Percentiles rank a stretch among this genome's conserved stretches.
phyloP scores from a whole-genome alignment of 2,113 vertebrate genomes.

The Elaphurus davidianus region DNA sequence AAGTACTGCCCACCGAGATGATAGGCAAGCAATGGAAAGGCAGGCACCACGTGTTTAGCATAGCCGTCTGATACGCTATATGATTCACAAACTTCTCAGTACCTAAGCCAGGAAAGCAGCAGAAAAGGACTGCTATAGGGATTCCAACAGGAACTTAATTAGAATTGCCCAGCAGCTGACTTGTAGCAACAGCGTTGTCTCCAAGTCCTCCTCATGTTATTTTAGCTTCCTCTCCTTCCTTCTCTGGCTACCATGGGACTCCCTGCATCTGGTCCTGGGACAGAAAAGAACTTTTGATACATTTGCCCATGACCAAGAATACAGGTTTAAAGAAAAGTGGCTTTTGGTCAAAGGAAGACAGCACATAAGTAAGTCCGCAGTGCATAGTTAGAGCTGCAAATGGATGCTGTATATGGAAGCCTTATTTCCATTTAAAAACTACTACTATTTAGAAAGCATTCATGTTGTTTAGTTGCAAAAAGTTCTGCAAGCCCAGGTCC shows the following conservation, averaged over 20 bases:
- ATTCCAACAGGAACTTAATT: background rate
- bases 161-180: background rate
- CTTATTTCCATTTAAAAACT: background rate
- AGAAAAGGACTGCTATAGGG: background rate
- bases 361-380: background rate
- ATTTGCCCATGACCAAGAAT: background rate
- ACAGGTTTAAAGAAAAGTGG: background rate
- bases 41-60: background rate
- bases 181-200: background rate
- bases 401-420: background rate
- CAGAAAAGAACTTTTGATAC: background rate
- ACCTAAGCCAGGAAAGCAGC: background rate
- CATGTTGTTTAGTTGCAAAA: background rate
- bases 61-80: background rate
- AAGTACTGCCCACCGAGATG: background rate
- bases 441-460: background rate
- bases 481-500: background rate
- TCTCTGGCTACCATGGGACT: background rate
- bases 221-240: background rate
- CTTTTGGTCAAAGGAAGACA: background rate
- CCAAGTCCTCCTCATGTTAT: background rate
- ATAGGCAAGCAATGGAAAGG: background rate
- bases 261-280: background rate
- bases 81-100: background rate
- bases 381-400: background rate